A percentile compares a stretch with the other conserved stretches of the same genome.
phyloP scores from a whole-genome alignment of 2,888 invertebrate genomes.

The Melanchra persicariae region DNA sequence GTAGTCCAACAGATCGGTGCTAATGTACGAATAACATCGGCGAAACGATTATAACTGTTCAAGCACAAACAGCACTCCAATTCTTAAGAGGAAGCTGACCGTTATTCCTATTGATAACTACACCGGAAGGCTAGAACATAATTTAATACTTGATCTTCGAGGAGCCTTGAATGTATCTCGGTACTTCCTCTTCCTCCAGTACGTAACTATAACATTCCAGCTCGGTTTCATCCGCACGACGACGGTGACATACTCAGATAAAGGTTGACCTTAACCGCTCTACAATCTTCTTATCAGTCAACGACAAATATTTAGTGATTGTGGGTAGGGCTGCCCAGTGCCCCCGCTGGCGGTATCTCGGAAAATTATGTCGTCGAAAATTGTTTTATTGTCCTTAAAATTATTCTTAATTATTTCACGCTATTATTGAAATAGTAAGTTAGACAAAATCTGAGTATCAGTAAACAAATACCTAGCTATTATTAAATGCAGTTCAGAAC shows the following conservation, averaged over 20 bases:
- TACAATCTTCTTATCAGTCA: conserved; percentile 74
- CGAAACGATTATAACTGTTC: conserved; percentile 43
- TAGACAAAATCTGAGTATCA: neutral
- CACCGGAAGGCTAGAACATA: conserved; percentile 59
- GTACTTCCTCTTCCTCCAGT: conserved; percentile 66
- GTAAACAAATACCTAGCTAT: neutral
- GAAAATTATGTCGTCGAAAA: neutral
- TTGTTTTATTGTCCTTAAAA: too few species aligned
- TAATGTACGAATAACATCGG: conserved; percentile 42
- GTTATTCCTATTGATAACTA: conserved; percentile 53
- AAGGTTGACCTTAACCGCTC: conserved; percentile 81
- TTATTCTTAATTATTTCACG: too few species aligned
- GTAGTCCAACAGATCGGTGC: conserved; percentile 26
- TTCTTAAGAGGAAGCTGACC: conserved; percentile 55
- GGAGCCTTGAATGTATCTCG: conserved; percentile 59
- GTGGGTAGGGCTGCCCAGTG: conserved; percentile 54
- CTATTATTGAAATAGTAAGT: neutral
- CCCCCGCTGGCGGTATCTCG: conserved; percentile 34
- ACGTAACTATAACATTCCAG: conserved; percentile 36
- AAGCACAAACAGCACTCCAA: conserved; percentile 37
- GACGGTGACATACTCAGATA: conserved; percentile 72
- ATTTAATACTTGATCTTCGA: conserved; percentile 58
- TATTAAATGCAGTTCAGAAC: neutral
- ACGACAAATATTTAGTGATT: conserved; percentile 71
- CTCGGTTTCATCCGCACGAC: conserved; percentile 46